Percentiles rank a stretch among this genome's conserved stretches.
phyloP scores from a whole-genome alignment of 2,113 vertebrate species.

The Eulacestoma nigropectus region DNA sequence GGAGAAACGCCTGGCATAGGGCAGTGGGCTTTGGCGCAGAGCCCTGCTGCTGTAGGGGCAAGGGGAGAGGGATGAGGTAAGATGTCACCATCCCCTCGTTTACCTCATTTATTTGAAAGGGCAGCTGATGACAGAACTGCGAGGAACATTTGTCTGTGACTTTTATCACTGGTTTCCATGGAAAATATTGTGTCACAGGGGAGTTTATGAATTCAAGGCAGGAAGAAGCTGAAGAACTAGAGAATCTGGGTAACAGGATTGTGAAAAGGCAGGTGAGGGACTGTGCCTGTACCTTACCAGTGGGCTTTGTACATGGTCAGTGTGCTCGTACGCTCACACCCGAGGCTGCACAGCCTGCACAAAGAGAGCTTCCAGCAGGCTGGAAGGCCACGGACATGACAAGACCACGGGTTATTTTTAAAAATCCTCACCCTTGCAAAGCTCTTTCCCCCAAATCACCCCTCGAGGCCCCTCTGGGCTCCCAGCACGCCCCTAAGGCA shows the following conservation, averaged over 20 bases:
- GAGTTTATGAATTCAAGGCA: not conserved
- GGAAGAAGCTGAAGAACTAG: not conserved
- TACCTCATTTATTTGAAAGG: not conserved
- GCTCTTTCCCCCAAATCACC: not conserved
- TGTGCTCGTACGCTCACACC: rapidly evolving
- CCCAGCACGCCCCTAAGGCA: not conserved
- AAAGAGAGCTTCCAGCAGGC: not conserved
- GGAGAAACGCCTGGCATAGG: not conserved
- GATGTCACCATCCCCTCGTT: rapidly evolving
- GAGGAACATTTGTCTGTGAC: not conserved
- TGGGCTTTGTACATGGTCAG: not conserved
- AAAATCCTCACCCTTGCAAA: not conserved
- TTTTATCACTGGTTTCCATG: constrained; percentile 41
- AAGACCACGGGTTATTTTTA: not conserved
- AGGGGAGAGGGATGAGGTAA: not conserved
- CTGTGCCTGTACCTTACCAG: rapidly evolving
- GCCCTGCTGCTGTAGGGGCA: not conserved
- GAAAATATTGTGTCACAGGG: not conserved
- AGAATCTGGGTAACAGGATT: not conserved
- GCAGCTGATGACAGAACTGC: not conserved
- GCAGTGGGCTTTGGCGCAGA: not conserved
- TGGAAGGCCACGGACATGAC: no score
- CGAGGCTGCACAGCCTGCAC: not conserved
- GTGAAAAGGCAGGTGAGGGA: not conserved
- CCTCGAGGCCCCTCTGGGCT: not conserved